These are phyloP conservation scores for Acronicta alni DNA, from an alignment of 2,888 invertebrate species.

Conservation along the genomic window DNA sequence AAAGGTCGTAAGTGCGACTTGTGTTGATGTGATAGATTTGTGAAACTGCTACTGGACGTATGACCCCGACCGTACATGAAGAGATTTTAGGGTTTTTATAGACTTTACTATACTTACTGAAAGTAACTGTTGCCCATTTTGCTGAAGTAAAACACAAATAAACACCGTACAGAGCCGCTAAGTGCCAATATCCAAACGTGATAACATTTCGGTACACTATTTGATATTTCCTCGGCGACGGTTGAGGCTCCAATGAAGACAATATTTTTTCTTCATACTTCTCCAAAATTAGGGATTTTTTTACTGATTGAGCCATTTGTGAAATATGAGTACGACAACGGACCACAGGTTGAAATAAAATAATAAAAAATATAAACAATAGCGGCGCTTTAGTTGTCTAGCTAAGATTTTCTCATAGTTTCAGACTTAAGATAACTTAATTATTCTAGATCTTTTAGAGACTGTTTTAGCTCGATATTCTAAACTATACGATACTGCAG, in stretches of 20 bases:
- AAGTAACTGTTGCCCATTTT: conserved; percentile 62
- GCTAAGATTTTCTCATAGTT: too few relatives aligned
- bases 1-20: too few relatives aligned
- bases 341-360: too few relatives aligned
- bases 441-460: too few relatives aligned
- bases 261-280: conserved; percentile 23
- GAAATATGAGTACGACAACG: not conserved
- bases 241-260: conserved; percentile 38
- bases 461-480: too few relatives aligned
- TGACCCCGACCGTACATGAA: too few relatives aligned
- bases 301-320: conserved; percentile 22
- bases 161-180: conserved; percentile 65
- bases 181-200: conserved; percentile 63
- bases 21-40: too few relatives aligned
- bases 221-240: conserved; percentile 56
- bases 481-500: too few relatives aligned
- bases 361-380: too few relatives aligned
- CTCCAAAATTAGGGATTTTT: conserved; percentile 8
- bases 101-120: conserved; percentile 57
- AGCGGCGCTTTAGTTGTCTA: conserved; percentile 7
- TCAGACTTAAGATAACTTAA: too few relatives aligned
- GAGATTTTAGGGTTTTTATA: too few relatives aligned
- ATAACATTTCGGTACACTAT: conserved; percentile 64
- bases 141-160: conserved; percentile 65
- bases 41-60: too few relatives aligned